These are phyloP conservation scores for Brachionus rubens DNA, from an alignment of 1,140 invertebrate genomes.

Conservation along the genomic window DNA sequence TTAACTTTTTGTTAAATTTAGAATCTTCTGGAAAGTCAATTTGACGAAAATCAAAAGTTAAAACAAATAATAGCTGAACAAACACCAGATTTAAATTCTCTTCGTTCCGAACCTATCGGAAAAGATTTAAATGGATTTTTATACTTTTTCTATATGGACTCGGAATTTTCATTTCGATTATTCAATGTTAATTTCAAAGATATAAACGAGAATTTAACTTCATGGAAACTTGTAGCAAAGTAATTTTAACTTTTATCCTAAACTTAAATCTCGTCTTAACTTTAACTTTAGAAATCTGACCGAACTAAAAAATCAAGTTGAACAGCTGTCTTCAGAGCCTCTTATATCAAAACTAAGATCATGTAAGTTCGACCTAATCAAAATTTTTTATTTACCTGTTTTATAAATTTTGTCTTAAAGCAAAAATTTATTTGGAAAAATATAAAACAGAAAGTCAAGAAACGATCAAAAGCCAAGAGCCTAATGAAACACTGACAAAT, in stretches of 20 bases:
- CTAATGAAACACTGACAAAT: not conserved
- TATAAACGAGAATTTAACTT: not conserved
- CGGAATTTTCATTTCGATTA: not conserved
- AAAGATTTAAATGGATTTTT: not conserved
- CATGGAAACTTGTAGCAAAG: constrained; percentile 24
- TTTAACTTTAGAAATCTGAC: not conserved
- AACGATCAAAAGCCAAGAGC: not conserved
- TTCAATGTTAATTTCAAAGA: not conserved
- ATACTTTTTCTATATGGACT: constrained; percentile 28
- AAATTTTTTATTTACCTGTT: not conserved
- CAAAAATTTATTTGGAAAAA: not conserved
- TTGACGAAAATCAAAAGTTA: constrained; percentile 37
- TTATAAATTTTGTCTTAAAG: not conserved
- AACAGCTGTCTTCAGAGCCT: not conserved
- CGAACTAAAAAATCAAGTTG: not conserved
- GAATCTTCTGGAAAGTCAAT: constrained; percentile 33
- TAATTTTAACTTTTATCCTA: no score
- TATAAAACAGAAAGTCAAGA: not conserved
- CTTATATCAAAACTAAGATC: not conserved
- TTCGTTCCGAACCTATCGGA: not conserved
- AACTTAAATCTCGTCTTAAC: no score
- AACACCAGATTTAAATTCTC: not conserved
- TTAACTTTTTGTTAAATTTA: no score
- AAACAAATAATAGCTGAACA: constrained; percentile 9
- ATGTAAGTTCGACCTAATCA: not conserved